Base-by-base conservation (phyloP, 2,888 invertebrate species). In the Tridacna crocea region DNA sequence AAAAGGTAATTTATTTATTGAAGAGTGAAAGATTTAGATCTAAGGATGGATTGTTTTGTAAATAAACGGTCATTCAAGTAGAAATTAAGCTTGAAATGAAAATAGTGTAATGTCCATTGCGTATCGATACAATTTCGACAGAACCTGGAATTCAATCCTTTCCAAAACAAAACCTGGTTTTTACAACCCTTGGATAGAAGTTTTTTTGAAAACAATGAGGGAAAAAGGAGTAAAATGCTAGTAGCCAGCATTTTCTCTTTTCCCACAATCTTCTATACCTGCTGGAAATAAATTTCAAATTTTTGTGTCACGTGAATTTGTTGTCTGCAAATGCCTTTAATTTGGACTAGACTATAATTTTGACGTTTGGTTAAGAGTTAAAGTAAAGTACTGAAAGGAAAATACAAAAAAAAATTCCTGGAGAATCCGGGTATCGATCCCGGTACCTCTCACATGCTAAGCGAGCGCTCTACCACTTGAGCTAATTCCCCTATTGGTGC, bases 391-490 rank as follows among this genome's bases (percentile, higher is more conserved):
- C 36, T 36, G 36, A 36, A 8, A 36, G 36, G 8, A 36, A 36
- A 36, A 36, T 2, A 36, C 3, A 8, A 36, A 36, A 36, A 36
- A 36, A 36, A 2, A 36, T 36, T 36, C 8, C 2, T 36, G 36
- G 36, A 36, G 36, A 36, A 36, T 36, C 36, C 36, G 36, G 97
- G 98, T 97, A 97, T 98, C 97, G 98, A 98, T 98, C 98, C 97
- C 98, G 97, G 97, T 98, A 97, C 98, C 97, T 98, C 97, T 97
- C 97, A 97, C 98, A 98, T 98, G 98, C 98, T 97, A 98, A 98
- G 98, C 97, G 97, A 98, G 97, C 97, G 97, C 98, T 98, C 98
- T 98, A 98, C 98, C 98, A 97, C 97, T 98, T 88, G 98, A 98
- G 98, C 97, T 98, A 98, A 97, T 97, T 97, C 98, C 96, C 96